Conservation (phyloP, 2,113 vertebrate species). For the Prolemur simus region DNA sequence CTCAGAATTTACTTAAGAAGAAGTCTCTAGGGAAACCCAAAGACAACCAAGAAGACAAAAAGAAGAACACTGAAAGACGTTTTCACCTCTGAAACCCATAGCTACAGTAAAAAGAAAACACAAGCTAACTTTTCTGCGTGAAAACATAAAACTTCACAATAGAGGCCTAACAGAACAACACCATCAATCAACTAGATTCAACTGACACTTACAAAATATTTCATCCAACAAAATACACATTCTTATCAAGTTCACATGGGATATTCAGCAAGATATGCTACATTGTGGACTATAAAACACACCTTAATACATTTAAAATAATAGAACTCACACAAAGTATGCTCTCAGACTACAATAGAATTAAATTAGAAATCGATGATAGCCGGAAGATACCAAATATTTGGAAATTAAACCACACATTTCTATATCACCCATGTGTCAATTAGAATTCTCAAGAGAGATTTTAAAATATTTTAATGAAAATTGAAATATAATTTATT, state of each 20-base stretch:
- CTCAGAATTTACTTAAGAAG: not conserved
- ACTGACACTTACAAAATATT: not conserved
- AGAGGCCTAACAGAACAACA: not conserved
- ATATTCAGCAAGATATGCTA: not conserved
- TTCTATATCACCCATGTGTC: not conserved
- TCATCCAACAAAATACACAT: not conserved
- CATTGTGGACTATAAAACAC: not conserved
- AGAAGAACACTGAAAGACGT: not conserved
- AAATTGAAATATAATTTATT: not conserved
- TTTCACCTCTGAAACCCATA: not conserved
- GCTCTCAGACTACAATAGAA: too few species aligned
- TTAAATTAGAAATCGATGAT: too few species aligned
- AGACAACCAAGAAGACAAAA: not conserved
- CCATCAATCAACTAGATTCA: not conserved
- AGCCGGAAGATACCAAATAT: not conserved
- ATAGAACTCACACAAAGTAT: not conserved
- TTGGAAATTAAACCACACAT: not conserved
- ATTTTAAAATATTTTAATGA: not conserved
- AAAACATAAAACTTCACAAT: not conserved
- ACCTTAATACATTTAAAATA: not conserved
- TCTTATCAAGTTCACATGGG: not conserved
- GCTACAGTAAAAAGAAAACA: not conserved
- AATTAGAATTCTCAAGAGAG: not conserved
- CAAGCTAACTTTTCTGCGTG: not conserved
- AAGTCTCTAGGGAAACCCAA: not conserved